Evolutionary conservation across 2,113 vertebrate genomes (phyloP).

Genomic region (Marmota flaviventris): DNA sequence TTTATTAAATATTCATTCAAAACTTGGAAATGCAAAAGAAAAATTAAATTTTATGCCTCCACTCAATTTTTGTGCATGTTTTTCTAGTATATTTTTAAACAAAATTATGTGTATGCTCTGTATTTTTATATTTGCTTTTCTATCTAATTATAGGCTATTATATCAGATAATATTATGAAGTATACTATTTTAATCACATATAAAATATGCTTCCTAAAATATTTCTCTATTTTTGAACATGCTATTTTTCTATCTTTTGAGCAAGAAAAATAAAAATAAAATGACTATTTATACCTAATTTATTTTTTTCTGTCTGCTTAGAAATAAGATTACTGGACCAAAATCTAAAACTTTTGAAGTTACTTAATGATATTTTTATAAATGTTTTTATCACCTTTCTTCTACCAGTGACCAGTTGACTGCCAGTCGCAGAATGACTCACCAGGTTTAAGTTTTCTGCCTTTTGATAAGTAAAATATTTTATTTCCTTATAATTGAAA

Average conservation of each 20-base stretch:
- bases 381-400: neutral
- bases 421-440: neutral
- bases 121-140: neutral
- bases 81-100: conserved; percentile 20
- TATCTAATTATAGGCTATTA: neutral
- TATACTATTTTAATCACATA: neutral
- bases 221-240: neutral
- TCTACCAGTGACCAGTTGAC: neutral
- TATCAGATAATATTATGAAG: conserved; percentile 8
- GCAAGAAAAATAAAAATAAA: neutral
- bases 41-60: conserved; percentile 24
- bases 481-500: conserved; percentile 38
- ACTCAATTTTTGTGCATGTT: neutral
- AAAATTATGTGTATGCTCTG: neutral
- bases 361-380: conserved; percentile 16
- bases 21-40: conserved; percentile 37
- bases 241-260: conserved; percentile 29
- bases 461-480: neutral
- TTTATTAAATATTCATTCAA: neutral
- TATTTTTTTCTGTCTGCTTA: conserved; percentile 35
- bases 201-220: neutral
- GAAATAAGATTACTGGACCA: conserved; percentile 39
- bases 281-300: neutral
- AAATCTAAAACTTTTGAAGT: conserved; percentile 51
- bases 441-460: neutral